Conservation (phyloP, 2,113 vertebrate species). For the Aspiorhynchus laticeps region DNA sequence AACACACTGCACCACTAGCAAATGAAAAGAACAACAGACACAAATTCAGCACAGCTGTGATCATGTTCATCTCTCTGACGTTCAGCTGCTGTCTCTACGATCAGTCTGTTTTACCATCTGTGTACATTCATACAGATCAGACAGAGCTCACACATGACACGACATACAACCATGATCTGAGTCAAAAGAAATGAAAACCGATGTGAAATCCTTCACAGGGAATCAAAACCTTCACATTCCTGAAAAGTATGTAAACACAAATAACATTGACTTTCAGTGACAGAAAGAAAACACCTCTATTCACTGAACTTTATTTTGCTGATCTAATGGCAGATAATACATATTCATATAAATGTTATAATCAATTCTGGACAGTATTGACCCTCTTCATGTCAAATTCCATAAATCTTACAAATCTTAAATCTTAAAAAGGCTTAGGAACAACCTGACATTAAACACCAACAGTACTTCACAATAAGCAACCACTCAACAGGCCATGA, state of each 20-base stretch:
- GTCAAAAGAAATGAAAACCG: not conserved
- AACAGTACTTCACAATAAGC: not conserved
- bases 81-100: not conserved
- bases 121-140: not conserved
- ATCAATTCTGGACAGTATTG: not conserved
- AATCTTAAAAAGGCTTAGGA: not conserved
- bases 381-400: not conserved
- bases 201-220: not conserved
- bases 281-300: not conserved
- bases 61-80: not conserved
- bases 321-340: not conserved
- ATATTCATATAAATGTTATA: too few species aligned
- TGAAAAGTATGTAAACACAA: not conserved
- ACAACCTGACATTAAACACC: not conserved
- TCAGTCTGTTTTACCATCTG: not conserved
- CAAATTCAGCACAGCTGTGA: not conserved
- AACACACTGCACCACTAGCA: slow-evolving; percentile 4
- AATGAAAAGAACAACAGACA: slow-evolving; percentile 14
- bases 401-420: not conserved
- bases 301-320: not conserved
- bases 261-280: not conserved
- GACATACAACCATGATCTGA: not conserved
- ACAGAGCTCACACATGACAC: not conserved
- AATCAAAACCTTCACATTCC: not conserved
- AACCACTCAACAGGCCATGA: not conserved